Evolutionary conservation across 2,113 vertebrate genomes (phyloP), one percentile per base, ranked within the genome.

Genomic region (Nannobrachium achirus): DNA sequence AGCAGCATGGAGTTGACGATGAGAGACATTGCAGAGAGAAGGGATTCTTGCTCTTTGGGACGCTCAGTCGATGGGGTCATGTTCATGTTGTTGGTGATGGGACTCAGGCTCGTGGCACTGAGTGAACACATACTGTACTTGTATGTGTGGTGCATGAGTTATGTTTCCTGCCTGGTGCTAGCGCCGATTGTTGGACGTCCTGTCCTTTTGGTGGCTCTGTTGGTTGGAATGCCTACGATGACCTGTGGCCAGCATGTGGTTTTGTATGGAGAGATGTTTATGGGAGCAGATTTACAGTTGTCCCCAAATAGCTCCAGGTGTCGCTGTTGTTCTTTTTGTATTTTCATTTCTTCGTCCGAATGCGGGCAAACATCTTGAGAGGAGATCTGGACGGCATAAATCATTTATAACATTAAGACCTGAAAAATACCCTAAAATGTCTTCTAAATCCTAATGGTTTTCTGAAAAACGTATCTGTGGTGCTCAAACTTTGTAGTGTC

Each of bases 131-230:
- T 80, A 69, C 25, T 4, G 25, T 33, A 33, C 52, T 33, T 62
- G 63, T 72, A 71, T 85, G 78, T 86, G 69, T 53, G 76, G 38
- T 78, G 77, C 65, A 77, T 40, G 15, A 64, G 42, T 48, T 67
- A 33, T 45, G 59, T 4, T 33, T 33, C 25, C 25, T 33, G 65
- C 33, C 39, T 46, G 62, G 60, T 67, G 67, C 39, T 77, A 58
- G 15, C 62, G 39, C 8, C 25, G 38, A 61, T 69, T 40, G 1
- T 60, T 33, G 1, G 8, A 9, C 20, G 18, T 33, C 6, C 51
- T 10, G 51, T 20, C 20, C 14, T n/a, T 20, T 19, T 19, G 20
- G 39, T 33, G 48, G 14, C 41, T 39, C 8, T 33, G n/a, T 25
- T 52, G 55, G 44, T 39, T 15, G 38, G 6, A 18, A 45, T 16